phyloP scores from a whole-genome alignment of 1,140 invertebrate species.

The Bombus superbus region DNA sequence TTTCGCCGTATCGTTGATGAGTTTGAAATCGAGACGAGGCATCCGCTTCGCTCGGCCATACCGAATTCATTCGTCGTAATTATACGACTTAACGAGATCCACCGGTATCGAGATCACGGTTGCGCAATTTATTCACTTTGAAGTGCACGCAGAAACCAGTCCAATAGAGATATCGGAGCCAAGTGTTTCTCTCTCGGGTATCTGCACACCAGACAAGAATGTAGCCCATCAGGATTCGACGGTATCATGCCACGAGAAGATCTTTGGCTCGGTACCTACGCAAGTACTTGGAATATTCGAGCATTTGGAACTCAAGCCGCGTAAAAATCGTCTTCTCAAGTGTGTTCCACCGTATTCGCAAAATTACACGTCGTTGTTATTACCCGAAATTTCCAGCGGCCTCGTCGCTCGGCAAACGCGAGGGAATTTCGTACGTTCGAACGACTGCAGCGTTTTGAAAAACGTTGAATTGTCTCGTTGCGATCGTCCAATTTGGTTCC shows the following conservation, averaged over 20 bases:
- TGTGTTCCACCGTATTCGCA: not conserved
- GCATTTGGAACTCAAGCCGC: not conserved
- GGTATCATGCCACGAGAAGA: constrained; percentile 10
- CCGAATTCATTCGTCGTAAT: constrained; percentile 6
- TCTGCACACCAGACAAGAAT: constrained; percentile 7
- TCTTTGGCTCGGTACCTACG: not conserved
- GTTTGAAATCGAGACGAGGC: not conserved
- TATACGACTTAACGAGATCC: constrained; percentile 25
- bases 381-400: no score
- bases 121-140: constrained; percentile 28
- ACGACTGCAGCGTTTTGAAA: no score
- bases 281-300: not conserved
- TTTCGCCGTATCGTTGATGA: no score
- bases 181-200: constrained; percentile 18
- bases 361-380: not conserved
- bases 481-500: no score
- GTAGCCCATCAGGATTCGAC: constrained; percentile 20
- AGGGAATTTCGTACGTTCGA: no score
- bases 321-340: not conserved
- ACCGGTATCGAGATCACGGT: constrained; percentile 6
- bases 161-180: constrained; percentile 34
- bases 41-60: not conserved
- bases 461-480: no score
- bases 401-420: no score
- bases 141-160: not conserved